Percentiles rank a stretch among this genome's conserved stretches.
phyloP scores from a whole-genome alignment of 1,140 invertebrate species.

The Drosophila pachea region DNA sequence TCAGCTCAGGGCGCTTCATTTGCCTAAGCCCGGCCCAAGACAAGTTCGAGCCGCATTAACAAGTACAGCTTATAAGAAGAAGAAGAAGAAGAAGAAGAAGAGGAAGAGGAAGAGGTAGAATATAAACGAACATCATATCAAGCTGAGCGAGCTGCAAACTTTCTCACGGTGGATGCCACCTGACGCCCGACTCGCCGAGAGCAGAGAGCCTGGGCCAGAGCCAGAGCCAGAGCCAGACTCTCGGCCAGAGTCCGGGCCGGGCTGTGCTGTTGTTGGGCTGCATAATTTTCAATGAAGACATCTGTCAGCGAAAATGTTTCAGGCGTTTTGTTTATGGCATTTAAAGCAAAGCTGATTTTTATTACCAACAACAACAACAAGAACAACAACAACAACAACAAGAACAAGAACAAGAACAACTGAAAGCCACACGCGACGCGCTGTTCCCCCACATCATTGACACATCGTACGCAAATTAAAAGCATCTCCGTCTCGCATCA shows the following conservation, averaged over 20 bases:
- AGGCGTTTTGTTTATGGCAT: slow-evolving; percentile 76
- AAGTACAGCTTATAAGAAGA: slow-evolving; percentile 3
- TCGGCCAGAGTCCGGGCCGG: neutral
- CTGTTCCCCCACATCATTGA: slow-evolving; percentile 68
- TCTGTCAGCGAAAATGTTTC: slow-evolving; percentile 78
- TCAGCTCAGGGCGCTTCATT: neutral
- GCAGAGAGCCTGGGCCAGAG: slow-evolving; percentile 1
- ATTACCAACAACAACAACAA: slow-evolving; percentile 67
- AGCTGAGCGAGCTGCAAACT: slow-evolving; percentile 50
- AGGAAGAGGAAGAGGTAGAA: neutral
- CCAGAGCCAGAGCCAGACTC: neutral
- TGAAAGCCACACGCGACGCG: slow-evolving; percentile 68
- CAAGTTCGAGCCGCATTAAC: slow-evolving; percentile 9
- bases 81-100: neutral
- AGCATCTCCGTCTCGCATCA: slow-evolving; percentile 58
- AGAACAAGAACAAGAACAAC: too few species aligned
- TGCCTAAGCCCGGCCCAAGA: neutral
- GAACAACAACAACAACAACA: slow-evolving; percentile 29
- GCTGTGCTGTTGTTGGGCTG: slow-evolving; percentile 13
- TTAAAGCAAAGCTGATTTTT: slow-evolving; percentile 77
- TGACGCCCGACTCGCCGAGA: slow-evolving; percentile 46
- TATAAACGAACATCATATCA: slow-evolving; percentile 34
- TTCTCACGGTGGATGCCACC: slow-evolving; percentile 70
- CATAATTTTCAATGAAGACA: slow-evolving; percentile 78
- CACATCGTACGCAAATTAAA: slow-evolving; percentile 77